A percentile compares a stretch with the other conserved stretches of the same genome.
Conservation (phyloP, 92 coral and sea anemone species). For the Parazoanthus swiftii region DNA sequence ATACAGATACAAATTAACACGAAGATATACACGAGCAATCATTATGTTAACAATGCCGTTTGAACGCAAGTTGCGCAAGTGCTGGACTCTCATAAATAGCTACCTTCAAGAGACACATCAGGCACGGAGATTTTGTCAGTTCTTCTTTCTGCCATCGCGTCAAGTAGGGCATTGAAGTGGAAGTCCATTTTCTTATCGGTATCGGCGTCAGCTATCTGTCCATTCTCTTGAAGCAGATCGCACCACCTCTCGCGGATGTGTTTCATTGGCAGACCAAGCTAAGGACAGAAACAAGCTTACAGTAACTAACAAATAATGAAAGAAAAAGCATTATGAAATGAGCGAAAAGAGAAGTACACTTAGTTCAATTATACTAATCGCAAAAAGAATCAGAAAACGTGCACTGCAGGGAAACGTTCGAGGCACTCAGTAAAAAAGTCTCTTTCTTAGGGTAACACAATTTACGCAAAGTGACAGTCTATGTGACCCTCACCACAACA, state of each 20-base stretch:
- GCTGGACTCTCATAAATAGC: no score
- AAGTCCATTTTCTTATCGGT: constrained; percentile 85
- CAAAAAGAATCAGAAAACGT: no score
- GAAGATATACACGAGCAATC: no score
- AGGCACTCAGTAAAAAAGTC: no score
- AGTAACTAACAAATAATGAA: neutral
- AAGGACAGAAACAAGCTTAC: neutral
- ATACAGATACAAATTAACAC: no score
- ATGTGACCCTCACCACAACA: no score
- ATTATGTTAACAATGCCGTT: neutral
- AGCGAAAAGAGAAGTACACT: neutral
- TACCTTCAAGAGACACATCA: constrained; percentile 89
- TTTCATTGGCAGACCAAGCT: constrained; percentile 86
- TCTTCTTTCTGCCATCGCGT: constrained; percentile 87
- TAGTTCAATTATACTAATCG: no score
- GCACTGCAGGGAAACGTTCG: no score
- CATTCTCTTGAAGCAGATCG: constrained; percentile 76
- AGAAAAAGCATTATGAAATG: neutral
- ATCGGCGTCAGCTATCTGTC: constrained; percentile 65
- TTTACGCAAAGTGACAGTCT: no score
- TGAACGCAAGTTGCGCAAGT: neutral
- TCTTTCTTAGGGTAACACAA: no score
- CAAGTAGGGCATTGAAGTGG: constrained; percentile 91
- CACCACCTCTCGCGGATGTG: constrained; percentile 82
- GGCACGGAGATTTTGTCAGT: constrained; percentile 30